phyloP scores from a whole-genome alignment of 2,113 vertebrate species.

The Lophochroa leadbeateri region DNA sequence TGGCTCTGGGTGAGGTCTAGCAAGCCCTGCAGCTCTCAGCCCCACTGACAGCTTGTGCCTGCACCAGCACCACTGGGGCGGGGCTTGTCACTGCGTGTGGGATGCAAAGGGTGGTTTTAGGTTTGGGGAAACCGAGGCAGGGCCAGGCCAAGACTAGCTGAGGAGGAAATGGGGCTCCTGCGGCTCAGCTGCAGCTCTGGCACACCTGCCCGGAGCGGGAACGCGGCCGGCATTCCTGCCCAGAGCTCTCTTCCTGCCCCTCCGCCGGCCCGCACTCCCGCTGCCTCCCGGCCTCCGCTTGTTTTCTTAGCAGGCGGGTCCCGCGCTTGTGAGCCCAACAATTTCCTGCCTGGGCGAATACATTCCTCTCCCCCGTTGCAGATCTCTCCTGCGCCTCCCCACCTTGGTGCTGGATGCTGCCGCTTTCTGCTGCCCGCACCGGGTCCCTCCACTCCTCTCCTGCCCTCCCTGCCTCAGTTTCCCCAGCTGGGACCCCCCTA shows the following conservation, averaged over 20 bases:
- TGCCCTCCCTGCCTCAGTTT: background rate
- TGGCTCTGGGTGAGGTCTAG: background rate
- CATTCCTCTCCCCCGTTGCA: background rate
- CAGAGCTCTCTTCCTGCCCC: slow-evolving; percentile 32
- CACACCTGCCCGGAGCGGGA: slow-evolving; percentile 24
- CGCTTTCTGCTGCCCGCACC: rapidly evolving
- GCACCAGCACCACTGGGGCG: rapidly evolving
- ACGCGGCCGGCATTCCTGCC: slow-evolving; percentile 22
- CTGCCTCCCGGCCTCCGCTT: slow-evolving; percentile 18
- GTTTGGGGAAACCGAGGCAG: background rate
- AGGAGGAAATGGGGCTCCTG: rapidly evolving
- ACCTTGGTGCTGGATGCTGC: background rate
- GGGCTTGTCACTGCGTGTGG: rapidly evolving
- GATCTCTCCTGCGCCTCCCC: slow-evolving; percentile 2
- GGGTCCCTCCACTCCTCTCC: rapidly evolving
- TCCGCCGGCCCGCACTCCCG: background rate
- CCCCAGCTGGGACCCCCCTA: background rate
- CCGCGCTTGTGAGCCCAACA: background rate
- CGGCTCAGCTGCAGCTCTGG: rapidly evolving
- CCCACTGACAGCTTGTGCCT: background rate
- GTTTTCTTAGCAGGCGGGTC: slow-evolving; percentile 69
- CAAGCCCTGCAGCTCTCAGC: background rate
- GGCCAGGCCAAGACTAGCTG: background rate
- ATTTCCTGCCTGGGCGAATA: slow-evolving; percentile 52
- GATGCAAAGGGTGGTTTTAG: background rate